Percentiles rank a stretch among this genome's conserved stretches.
Evolutionary conservation across 2,888 invertebrate genomes (phyloP).

Genomic region (Serrognathus titanus): DNA sequence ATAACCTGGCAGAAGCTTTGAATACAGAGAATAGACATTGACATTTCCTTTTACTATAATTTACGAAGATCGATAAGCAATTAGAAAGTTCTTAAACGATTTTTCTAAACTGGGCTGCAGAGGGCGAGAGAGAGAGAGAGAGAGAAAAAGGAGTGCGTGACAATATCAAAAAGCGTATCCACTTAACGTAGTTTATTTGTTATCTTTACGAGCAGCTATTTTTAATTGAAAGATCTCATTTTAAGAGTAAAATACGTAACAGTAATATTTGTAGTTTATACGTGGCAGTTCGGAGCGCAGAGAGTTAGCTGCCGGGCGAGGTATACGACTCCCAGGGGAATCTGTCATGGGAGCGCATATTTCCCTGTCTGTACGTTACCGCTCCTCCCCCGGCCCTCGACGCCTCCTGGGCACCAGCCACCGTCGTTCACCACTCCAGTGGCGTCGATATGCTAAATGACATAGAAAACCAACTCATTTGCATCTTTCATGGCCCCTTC

Average conservation of each 20-base stretch:
- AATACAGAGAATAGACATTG: constrained; percentile 20
- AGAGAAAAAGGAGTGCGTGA: too few relatives aligned
- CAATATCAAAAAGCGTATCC: too few relatives aligned
- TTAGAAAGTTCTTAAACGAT: too few relatives aligned
- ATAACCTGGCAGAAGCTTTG: constrained; percentile 22
- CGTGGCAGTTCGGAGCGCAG: constrained; percentile 34
- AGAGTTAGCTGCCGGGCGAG: constrained; percentile 38
- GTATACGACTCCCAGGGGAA: constrained; percentile 42
- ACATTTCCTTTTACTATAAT: constrained; percentile 12
- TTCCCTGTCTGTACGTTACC: constrained; percentile 42
- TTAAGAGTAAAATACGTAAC: constrained; percentile 33
- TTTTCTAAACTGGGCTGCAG: too few relatives aligned
- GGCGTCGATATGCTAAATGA: constrained; percentile 22
- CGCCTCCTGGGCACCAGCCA: constrained; percentile 34
- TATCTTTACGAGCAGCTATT: constrained; percentile 5
- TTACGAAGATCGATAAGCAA: not conserved
- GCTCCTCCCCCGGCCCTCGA: constrained; percentile 33
- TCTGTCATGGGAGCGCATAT: constrained; percentile 44
- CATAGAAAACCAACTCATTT: constrained; percentile 14
- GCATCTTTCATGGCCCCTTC: not conserved
- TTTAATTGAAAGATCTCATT: constrained; percentile 28
- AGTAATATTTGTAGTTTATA: constrained; percentile 39
- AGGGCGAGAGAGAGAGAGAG: too few relatives aligned
- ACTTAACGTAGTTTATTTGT: too few relatives aligned
- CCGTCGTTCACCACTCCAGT: constrained; percentile 31